Percentiles rank a stretch among this genome's conserved stretches.
Conservation (phyloP, 2,888 invertebrate genomes). For the Steinernema hermaphroditum region DNA sequence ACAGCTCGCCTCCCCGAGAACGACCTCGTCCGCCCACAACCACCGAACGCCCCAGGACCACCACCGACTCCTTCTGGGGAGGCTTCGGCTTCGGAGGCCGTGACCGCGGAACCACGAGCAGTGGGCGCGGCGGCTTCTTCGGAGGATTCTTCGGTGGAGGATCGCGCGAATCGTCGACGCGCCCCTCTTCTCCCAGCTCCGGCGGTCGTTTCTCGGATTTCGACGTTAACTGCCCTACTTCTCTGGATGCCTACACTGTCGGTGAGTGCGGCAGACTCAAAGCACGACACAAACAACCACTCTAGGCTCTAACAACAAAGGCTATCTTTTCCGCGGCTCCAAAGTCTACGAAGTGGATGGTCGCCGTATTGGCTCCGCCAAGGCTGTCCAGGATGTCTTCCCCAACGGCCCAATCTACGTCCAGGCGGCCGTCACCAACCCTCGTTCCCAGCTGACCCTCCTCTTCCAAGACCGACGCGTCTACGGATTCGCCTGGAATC, state of each 20-base stretch:
- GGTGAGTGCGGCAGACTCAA: constrained; percentile 32
- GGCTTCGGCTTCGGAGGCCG: constrained; percentile 18
- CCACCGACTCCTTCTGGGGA: constrained; percentile 29
- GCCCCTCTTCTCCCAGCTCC: constrained; percentile 39
- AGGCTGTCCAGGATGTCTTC: constrained; percentile 48
- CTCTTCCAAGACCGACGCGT: constrained; percentile 49
- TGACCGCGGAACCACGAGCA: not conserved
- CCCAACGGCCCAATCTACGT: constrained; percentile 47
- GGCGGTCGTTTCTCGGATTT: not conserved
- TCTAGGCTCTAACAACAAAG: constrained; percentile 42
- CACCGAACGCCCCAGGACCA: not conserved
- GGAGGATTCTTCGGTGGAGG: constrained; percentile 32
- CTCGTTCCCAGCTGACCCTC: constrained; percentile 33
- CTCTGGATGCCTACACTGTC: constrained; percentile 32
- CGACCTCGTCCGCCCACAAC: constrained; percentile 13
- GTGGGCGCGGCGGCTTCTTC: not conserved
- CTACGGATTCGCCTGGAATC: constrained; percentile 55
- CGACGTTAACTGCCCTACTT: constrained; percentile 23
- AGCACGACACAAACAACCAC: not conserved
- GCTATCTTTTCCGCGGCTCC: constrained; percentile 55
- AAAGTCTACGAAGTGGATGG: constrained; percentile 55
- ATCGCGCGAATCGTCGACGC: constrained; percentile 51
- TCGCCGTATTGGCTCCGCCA: constrained; percentile 32
- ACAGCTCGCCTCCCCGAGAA: not conserved
- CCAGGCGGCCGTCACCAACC: constrained; percentile 43